phyloP scores from a whole-genome alignment of 2,797 vertebrate species.

The Spinibarbus caldwelli region DNA sequence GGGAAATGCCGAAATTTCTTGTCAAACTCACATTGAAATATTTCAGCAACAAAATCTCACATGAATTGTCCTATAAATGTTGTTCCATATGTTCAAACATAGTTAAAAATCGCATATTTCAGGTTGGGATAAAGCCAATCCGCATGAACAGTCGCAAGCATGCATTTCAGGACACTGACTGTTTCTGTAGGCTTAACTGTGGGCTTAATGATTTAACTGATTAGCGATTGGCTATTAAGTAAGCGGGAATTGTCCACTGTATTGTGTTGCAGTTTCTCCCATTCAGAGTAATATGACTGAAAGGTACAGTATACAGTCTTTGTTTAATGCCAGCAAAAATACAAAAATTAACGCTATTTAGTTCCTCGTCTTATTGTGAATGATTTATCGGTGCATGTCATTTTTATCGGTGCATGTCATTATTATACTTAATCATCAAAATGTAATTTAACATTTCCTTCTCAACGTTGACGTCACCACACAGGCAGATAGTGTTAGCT shows the following conservation, averaged over 20 bases:
- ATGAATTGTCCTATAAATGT: neutral
- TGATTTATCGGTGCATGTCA: neutral
- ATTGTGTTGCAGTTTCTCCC: neutral
- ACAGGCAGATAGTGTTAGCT: neutral
- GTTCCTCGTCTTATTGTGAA: neutral
- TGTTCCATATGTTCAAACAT: too few species aligned
- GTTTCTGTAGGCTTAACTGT: neutral
- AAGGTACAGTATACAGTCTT: neutral
- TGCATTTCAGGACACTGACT: neutral
- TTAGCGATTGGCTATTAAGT: neutral
- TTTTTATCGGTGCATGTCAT: neutral
- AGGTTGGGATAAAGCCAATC: neutral
- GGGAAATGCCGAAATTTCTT: neutral
- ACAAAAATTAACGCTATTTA: neutral
- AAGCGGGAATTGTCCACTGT: neutral
- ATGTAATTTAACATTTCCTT: neutral
- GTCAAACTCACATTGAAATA: neutral
- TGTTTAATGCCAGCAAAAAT: neutral
- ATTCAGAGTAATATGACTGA: too few species aligned
- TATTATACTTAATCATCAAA: neutral
- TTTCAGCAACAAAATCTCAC: neutral
- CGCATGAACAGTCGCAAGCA: neutral
- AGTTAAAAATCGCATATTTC: neutral
- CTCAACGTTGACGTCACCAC: neutral
- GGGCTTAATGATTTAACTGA: neutral